Evolutionary conservation across 1,140 invertebrate genomes (phyloP).

Genomic region (Rhizoglyphus robini): DNA sequence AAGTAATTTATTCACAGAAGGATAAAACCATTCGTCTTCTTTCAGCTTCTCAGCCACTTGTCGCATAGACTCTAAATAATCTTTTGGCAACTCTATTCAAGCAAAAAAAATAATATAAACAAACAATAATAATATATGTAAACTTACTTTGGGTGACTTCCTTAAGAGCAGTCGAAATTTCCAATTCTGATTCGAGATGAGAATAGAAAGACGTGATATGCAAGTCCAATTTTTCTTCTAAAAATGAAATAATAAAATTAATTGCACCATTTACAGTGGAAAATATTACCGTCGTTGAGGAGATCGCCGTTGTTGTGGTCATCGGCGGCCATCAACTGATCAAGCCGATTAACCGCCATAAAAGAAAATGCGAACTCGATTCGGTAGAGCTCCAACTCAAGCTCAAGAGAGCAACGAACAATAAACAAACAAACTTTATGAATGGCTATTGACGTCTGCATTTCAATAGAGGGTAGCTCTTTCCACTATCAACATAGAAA

Average conservation of each 20-base stretch:
- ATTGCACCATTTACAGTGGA: not conserved
- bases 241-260: not conserved
- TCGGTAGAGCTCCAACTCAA: no score
- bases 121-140: not conserved
- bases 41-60: conserved; percentile 25
- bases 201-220: not conserved
- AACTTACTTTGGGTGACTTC: not conserved
- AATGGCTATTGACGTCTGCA: no score
- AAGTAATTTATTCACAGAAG: conserved; percentile 23
- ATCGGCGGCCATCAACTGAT: no score
- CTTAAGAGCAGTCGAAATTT: not conserved
- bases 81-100: not conserved
- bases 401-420: no score
- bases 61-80: conserved; percentile 21
- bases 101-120: not conserved
- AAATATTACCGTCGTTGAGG: no score
- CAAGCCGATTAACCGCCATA: no score
- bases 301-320: no score
- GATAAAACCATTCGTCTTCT: conserved; percentile 26
- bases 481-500: no score
- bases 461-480: no score
- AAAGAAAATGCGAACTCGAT: no score
- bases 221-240: not conserved
- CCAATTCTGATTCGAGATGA: not conserved
- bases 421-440: no score